phyloP scores from a whole-genome alignment of 23 tunicate species.

The Phallusia fumigata region DNA sequence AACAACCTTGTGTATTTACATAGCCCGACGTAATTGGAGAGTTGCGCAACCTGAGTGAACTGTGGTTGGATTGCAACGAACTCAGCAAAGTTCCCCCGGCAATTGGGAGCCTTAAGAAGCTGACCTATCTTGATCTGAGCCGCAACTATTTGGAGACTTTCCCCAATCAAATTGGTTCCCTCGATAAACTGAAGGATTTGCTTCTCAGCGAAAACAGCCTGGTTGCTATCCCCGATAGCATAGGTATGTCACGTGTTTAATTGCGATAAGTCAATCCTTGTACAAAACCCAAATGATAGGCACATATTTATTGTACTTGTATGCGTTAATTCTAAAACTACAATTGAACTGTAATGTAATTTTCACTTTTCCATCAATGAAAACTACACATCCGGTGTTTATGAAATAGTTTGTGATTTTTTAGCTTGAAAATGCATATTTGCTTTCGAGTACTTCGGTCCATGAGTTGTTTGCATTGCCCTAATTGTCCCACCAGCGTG shows the following conservation, averaged over 20 bases:
- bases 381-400: too few relatives aligned
- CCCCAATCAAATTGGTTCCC: conserved; percentile 69
- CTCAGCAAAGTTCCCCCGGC: conserved; percentile 62
- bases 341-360: too few relatives aligned
- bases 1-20: neutral
- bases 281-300: neutral
- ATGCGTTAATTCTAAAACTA: too few relatives aligned
- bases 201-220: conserved; percentile 69
- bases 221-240: conserved; percentile 67
- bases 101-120: conserved; percentile 60
- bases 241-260: conserved; percentile 45
- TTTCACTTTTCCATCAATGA: too few relatives aligned
- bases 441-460: too few relatives aligned
- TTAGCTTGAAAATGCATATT: too few relatives aligned
- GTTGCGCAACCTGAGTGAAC: conserved; percentile 50
- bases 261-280: neutral
- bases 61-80: conserved; percentile 96
- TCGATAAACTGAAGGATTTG: conserved; percentile 57
- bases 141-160: conserved; percentile 70
- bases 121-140: conserved; percentile 79
- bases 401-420: too few relatives aligned
- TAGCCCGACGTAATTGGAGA: conserved; percentile 87
- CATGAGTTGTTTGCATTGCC: too few relatives aligned
- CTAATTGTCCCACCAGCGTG: too few relatives aligned
- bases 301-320: too few relatives aligned